Conservation (phyloP, 2,797 vertebrate species). For the Pseudocheirus occidentalis region DNA sequence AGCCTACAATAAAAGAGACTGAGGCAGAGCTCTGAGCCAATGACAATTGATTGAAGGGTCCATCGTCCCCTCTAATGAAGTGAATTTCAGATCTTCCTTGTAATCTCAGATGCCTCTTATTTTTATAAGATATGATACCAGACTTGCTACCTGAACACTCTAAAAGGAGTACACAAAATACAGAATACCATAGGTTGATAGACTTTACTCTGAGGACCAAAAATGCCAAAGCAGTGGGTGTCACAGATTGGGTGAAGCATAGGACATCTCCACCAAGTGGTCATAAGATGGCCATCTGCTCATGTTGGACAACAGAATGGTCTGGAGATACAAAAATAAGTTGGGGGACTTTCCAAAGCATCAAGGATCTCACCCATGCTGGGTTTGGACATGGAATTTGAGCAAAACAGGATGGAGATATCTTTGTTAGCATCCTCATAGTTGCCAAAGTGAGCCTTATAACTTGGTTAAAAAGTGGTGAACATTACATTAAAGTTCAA, state of each 20-base stretch:
- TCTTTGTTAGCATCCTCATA: not conserved
- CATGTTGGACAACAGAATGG: not conserved
- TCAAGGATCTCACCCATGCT: not conserved
- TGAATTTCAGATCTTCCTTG: not conserved
- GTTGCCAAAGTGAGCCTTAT: not conserved
- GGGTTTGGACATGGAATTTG: not conserved
- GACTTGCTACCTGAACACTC: not conserved
- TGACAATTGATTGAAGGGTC: not conserved
- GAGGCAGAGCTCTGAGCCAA: not conserved
- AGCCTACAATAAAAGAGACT: not conserved
- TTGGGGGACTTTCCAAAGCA: not conserved
- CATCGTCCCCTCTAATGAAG: not conserved
- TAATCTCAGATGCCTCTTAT: not conserved
- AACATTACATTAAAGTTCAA: not conserved
- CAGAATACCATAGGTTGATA: not conserved
- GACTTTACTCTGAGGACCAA: not conserved
- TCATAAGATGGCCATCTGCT: not conserved
- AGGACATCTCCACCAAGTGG: not conserved
- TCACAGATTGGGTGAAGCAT: not conserved
- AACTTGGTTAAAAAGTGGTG: not conserved
- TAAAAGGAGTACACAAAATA: not conserved
- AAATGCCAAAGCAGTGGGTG: not conserved
- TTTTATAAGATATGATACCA: not conserved
- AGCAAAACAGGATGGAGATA: not conserved
- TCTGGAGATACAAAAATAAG: not conserved